phyloP scores from a whole-genome alignment of 2,797 vertebrate species.

The Amblyraja radiata region DNA sequence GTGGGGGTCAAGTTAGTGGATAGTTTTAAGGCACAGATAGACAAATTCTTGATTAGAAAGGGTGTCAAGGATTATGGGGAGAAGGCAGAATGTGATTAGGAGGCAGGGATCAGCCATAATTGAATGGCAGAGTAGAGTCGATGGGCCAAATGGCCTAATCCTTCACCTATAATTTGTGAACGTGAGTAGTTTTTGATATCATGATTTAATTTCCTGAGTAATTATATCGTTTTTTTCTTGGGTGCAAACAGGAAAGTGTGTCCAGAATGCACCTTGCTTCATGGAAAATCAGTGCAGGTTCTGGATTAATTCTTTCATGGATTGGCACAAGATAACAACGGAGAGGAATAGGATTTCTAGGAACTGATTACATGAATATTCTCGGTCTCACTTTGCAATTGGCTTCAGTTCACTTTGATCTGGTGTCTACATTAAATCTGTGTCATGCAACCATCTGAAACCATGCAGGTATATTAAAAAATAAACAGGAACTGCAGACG shows the following conservation, averaged over 20 bases:
- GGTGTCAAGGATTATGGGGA: too few species aligned
- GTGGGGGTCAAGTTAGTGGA: too few species aligned
- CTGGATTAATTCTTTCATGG: background rate
- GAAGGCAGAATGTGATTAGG: too few species aligned
- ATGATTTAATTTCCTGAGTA: background rate
- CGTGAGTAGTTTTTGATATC: too few species aligned
- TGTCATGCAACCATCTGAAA: background rate
- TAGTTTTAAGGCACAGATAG: too few species aligned
- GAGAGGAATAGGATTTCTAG: background rate
- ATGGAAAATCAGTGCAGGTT: background rate
- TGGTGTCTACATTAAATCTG: background rate
- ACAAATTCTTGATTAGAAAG: too few species aligned
- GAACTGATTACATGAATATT: background rate
- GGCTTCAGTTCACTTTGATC: conserved; percentile 22
- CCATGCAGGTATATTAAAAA: too few species aligned
- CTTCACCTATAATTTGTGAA: too few species aligned
- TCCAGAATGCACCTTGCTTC: background rate
- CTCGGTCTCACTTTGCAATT: background rate
- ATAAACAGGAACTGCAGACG: too few species aligned
- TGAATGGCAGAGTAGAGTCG: too few species aligned
- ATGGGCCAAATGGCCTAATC: too few species aligned
- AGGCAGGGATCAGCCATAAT: too few species aligned
- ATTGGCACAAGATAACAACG: background rate
- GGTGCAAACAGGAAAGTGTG: background rate
- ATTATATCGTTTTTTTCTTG: background rate